Evolutionary conservation across 2,888 invertebrate species (phyloP), one percentile per base, ranked within the genome.

Genomic region (Clitarchus hookeri): DNA sequence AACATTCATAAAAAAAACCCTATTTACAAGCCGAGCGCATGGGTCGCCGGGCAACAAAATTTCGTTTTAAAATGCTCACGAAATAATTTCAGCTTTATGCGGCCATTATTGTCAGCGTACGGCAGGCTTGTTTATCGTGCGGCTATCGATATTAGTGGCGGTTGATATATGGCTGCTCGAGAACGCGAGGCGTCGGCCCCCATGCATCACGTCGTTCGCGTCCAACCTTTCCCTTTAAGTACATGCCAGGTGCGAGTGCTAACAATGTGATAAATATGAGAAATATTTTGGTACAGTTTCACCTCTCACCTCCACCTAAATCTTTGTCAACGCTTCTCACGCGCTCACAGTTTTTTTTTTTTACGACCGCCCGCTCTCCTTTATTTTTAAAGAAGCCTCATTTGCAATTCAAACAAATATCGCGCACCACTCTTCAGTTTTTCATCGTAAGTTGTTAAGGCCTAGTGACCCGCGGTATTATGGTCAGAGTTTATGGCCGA

Each of bases 181-280:
- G 44, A 25, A 26, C n/a, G 23, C 44, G 65, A 84, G 80, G 65
- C 80, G 84, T 44, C 65, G 36, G 77, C 77, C 84, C 83, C 85
- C 78, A 86, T 86, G 85, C 48, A 86, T 86, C 86, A 86, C 77
- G 27, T 36, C 23, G 2, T 19, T 85, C 83, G 82, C 83, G 36
- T 82, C 44, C 6, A 19, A 36, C 19, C n/a, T 53, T 77, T 77
- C 27, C 77, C 44, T 54, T n/a, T 19, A 84, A 54, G 25, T 84
- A 12, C 82, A 27, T 79, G 84, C 84, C 86, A 86, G 85, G 65
- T 48, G 26, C 44, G 83, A 84, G 86, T 86, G 86, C 85, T 86
- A 86, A 86, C 86, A 86, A 86, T 86, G 86, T 86, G 86, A 86
- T 86, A 86, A 86, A 86, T 86, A 86, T 85, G 84, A 86, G 86